phyloP scores from a whole-genome alignment of 2,888 invertebrate species.

The Chymomyza fuscimana region DNA sequence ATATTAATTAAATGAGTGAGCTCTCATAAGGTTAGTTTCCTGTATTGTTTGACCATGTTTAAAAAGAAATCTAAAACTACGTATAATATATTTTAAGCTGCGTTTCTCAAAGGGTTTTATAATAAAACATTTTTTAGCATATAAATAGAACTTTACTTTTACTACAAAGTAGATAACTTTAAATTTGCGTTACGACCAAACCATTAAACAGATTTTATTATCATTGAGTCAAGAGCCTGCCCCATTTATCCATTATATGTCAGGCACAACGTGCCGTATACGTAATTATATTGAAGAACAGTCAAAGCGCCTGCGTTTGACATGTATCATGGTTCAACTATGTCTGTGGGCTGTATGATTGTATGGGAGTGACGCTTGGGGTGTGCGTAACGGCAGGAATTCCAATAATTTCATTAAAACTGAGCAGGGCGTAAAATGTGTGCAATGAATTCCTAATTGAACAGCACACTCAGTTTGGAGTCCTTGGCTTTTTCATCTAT shows the following conservation, averaged over 20 bases:
- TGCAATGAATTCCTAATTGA: slow-evolving; percentile 60
- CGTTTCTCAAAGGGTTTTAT: too few species aligned
- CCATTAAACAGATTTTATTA: slow-evolving; percentile 7
- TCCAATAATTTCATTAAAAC: slow-evolving; percentile 70
- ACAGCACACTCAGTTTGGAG: slow-evolving; percentile 5
- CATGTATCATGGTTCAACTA: slow-evolving; percentile 36
- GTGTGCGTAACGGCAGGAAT: slow-evolving; percentile 45
- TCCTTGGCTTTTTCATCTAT: slow-evolving; percentile 15
- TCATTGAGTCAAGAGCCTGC: slow-evolving; percentile 14
- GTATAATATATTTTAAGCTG: too few species aligned
- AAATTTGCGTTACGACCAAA: not conserved
- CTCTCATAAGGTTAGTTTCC: too few species aligned
- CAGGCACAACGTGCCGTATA: slow-evolving; percentile 51
- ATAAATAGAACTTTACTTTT: not conserved
- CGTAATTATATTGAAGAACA: slow-evolving; percentile 50
- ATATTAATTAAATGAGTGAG: too few species aligned
- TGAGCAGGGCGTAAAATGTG: slow-evolving; percentile 28
- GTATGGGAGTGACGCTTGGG: slow-evolving; percentile 12
- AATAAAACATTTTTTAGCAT: not conserved
- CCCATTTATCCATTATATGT: slow-evolving; percentile 33
- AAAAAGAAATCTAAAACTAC: too few species aligned
- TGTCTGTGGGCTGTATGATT: slow-evolving; percentile 3
- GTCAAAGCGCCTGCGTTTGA: slow-evolving; percentile 47
- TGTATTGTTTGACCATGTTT: too few species aligned
- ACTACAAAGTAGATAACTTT: not conserved